Percentiles rank a stretch among this genome's conserved stretches.
Evolutionary conservation across 2,888 invertebrate species (phyloP).

Genomic region (Hemaris fuciformis): DNA sequence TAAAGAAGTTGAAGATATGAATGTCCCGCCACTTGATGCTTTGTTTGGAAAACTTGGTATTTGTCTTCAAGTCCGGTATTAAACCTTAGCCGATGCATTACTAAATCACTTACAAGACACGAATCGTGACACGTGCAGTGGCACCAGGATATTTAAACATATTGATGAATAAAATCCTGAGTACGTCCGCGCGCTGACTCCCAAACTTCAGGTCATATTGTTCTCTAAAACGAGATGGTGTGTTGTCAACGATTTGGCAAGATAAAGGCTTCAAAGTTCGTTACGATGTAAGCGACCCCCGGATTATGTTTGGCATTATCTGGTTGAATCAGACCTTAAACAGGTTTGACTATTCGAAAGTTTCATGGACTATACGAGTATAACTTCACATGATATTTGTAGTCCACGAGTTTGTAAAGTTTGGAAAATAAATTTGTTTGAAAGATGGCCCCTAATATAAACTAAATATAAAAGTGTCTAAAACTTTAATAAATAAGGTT

Average conservation of each 20-base stretch:
- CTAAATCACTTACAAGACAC: not conserved
- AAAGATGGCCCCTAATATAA: no score
- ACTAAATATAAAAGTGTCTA: no score
- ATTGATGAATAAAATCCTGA: not conserved
- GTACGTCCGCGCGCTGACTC: not conserved
- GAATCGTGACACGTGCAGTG: no score
- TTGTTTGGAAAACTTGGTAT: no score
- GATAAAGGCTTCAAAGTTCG: constrained; percentile 36
- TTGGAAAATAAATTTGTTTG: no score
- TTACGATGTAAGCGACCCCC: not conserved
- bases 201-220: constrained; percentile 32
- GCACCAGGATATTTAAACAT: not conserved
- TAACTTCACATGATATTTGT: no score
- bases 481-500: no score
- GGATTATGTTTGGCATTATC: not conserved
- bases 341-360: not conserved
- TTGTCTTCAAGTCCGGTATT: no score
- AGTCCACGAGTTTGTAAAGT: not conserved
- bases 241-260: constrained; percentile 42
- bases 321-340: not conserved
- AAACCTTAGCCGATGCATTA: no score
- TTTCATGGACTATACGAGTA: not conserved
- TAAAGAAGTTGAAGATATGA: no score
- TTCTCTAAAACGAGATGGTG: constrained; percentile 40
- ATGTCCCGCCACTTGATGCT: no score